Conservation (phyloP, 2,113 vertebrate species). For the Callaeas wilsoni region DNA sequence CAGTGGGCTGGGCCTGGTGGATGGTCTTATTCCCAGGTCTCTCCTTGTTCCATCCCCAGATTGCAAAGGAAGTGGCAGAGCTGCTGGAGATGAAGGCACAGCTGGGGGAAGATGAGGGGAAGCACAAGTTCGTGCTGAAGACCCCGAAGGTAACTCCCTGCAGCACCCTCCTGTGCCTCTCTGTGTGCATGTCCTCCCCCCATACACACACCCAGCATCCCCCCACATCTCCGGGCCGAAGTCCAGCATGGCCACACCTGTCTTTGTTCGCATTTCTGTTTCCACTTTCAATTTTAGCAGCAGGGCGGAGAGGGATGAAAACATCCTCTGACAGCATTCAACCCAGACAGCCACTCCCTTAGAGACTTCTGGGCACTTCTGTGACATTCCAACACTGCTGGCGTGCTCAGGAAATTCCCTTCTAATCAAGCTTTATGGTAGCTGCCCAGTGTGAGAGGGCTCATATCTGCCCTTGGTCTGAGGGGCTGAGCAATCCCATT, state of each 20-base stretch:
- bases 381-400: not conserved
- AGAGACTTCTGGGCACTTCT: not conserved
- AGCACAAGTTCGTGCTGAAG: slow-evolving; percentile 92
- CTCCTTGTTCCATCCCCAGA: slow-evolving; percentile 17
- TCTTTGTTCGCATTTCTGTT: not conserved
- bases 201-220: accelerated
- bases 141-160: slow-evolving; percentile 84
- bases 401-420: not conserved
- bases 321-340: not conserved
- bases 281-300: not conserved
- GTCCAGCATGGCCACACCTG: not conserved
- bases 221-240: accelerated
- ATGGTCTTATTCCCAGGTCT: no score
- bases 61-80: slow-evolving; percentile 85
- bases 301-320: not conserved
- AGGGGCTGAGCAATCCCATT: not conserved
- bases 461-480: not conserved
- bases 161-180: accelerated
- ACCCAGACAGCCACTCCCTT: accelerated
- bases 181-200: accelerated
- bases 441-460: not conserved
- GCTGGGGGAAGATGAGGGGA: slow-evolving; percentile 85
- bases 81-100: slow-evolving; percentile 87
- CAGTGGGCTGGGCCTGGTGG: not conserved
- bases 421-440: not conserved